Evolutionary conservation across 2,797 vertebrate species (phyloP).

Genomic region (Triplophysa yarkandensis): DNA sequence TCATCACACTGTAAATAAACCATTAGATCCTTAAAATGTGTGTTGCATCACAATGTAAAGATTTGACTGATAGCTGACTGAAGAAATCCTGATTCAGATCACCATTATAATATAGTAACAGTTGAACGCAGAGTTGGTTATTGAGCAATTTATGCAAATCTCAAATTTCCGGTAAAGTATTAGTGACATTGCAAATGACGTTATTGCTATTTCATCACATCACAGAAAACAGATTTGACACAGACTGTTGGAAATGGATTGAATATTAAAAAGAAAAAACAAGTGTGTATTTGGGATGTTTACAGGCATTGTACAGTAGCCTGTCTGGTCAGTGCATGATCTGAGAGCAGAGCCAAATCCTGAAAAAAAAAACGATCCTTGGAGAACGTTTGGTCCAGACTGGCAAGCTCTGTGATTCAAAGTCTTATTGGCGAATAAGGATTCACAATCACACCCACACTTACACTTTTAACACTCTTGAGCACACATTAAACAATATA

Average conservation of each 20-base stretch:
- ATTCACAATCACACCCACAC: constrained; percentile 53
- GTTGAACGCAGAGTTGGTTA: not conserved
- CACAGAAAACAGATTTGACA: constrained; percentile 29
- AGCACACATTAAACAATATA: constrained; percentile 68
- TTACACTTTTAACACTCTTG: constrained; percentile 49
- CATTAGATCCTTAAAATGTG: constrained; percentile 72
- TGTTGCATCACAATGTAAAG: constrained; percentile 77
- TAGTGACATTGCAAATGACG: not conserved
- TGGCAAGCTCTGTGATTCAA: constrained; percentile 75
- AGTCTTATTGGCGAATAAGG: constrained; percentile 78
- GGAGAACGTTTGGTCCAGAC: constrained; percentile 79
- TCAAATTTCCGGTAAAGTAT: not conserved
- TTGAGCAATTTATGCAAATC: not conserved
- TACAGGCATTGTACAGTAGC: not conserved
- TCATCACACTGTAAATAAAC: constrained; percentile 70
- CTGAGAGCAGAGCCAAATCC: constrained; percentile 72
- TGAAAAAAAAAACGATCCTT: constrained; percentile 52
- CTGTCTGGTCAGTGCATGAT: constrained; percentile 47
- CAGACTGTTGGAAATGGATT: not conserved
- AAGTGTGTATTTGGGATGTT: constrained; percentile 3
- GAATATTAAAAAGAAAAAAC: not conserved
- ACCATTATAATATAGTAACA: constrained; percentile 4
- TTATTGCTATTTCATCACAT: constrained; percentile 41
- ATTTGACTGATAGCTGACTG: constrained; percentile 69
- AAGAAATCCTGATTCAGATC: constrained; percentile 53